A percentile compares a stretch with the other conserved stretches of the same genome.
Conservation (phyloP, 2,113 vertebrate species). For the Xerus inauris region DNA sequence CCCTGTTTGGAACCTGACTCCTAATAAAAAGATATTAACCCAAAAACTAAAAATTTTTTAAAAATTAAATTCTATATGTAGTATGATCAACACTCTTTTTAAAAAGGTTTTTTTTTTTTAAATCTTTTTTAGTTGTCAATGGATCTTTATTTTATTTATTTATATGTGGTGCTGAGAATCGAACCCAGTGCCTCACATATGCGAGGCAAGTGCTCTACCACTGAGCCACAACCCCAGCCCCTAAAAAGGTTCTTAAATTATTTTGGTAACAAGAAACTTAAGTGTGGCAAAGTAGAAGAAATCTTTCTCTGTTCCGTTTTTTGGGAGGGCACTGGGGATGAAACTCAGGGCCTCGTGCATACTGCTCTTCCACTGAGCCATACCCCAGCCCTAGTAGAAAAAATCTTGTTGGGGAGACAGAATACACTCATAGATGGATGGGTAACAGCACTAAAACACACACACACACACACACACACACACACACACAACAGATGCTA, state of each 20-base stretch:
- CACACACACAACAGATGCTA: neutral
- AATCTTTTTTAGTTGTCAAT: too few species aligned
- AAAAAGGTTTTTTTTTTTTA: too few species aligned
- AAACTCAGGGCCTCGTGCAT: too few species aligned
- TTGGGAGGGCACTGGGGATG: too few species aligned
- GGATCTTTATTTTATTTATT: too few species aligned
- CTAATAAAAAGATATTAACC: constrained; percentile 76
- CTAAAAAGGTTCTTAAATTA: constrained; percentile 5
- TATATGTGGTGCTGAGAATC: too few species aligned
- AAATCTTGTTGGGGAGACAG: neutral
- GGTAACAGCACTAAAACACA: neutral
- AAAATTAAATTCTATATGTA: neutral
- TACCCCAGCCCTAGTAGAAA: neutral
- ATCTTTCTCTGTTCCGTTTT: too few species aligned
- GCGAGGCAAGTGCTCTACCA: too few species aligned
- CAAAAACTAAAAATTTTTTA: neutral
- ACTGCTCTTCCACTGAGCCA: too few species aligned
- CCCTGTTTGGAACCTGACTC: constrained; percentile 69
- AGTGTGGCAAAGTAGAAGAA: neutral
- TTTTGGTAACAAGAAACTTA: neutral
- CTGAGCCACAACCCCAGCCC: too few species aligned
- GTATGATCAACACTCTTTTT: neutral
- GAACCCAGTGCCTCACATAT: too few species aligned
- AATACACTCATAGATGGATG: neutral
- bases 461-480: too few species aligned